A percentile compares a stretch with the other conserved stretches of the same genome.
phyloP scores from a whole-genome alignment of 2,113 vertebrate genomes.

The Oryzias melastigma region DNA sequence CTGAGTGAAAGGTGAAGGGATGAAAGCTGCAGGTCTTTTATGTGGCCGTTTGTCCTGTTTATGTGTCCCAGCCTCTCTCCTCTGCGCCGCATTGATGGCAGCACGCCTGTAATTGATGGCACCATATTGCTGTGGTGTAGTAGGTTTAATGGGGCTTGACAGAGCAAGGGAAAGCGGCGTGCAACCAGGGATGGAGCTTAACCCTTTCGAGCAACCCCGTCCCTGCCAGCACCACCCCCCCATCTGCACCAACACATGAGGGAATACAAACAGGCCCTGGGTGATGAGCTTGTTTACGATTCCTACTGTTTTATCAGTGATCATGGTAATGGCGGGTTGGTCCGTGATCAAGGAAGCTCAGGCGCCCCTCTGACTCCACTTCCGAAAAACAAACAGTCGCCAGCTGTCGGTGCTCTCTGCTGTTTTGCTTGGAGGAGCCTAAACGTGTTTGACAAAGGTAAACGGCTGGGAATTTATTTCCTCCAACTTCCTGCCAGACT shows the following conservation, averaged over 20 bases:
- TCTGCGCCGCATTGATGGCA: slow-evolving; percentile 71
- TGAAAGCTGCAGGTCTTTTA: slow-evolving; percentile 70
- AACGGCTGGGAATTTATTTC: slow-evolving; percentile 58
- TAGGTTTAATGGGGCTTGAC: slow-evolving; percentile 82
- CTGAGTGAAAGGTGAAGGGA: background rate
- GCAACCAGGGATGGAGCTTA: slow-evolving; percentile 69
- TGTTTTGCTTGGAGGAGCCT: slow-evolving; percentile 53
- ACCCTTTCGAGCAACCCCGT: slow-evolving; percentile 62
- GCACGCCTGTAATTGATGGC: slow-evolving; percentile 80
- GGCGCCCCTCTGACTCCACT: slow-evolving; percentile 58
- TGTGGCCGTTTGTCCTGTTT: slow-evolving; percentile 82
- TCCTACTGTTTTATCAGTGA: slow-evolving; percentile 52
- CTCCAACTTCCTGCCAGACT: slow-evolving; percentile 16
- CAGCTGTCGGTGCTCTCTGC: slow-evolving; percentile 52
- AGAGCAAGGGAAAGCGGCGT: slow-evolving; percentile 74
- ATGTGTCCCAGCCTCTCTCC: slow-evolving; percentile 74
- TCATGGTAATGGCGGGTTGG: slow-evolving; percentile 47
- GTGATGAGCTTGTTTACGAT: slow-evolving; percentile 58
- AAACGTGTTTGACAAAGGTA: slow-evolving; percentile 71
- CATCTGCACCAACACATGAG: slow-evolving; percentile 38
- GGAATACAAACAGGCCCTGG: slow-evolving; percentile 48
- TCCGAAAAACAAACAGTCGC: slow-evolving; percentile 54
- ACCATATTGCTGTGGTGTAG: slow-evolving; percentile 81
- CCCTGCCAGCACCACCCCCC: slow-evolving; percentile 14
- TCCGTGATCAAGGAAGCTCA: slow-evolving; percentile 57